phyloP scores from a whole-genome alignment of 2,888 invertebrate genomes.

The Salpingus planirostris region DNA sequence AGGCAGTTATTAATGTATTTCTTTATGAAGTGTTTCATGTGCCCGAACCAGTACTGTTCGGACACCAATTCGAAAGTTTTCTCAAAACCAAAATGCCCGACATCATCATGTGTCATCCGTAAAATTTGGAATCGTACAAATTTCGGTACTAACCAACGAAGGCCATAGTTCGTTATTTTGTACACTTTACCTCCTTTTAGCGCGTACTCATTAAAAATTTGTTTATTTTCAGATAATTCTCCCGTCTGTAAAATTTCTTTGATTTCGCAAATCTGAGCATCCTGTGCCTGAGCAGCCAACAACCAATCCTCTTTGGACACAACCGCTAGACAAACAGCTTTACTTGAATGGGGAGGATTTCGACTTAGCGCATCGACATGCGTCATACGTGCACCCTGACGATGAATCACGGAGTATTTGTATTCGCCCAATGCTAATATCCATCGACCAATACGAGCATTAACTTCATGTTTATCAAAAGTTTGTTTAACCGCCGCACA shows the following conservation, averaged over 20 bases:
- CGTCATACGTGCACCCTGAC: slow-evolving; percentile 22
- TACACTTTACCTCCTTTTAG: slow-evolving; percentile 14
- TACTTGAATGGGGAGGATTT: not conserved
- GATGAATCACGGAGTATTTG: slow-evolving; percentile 19
- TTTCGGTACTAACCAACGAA: slow-evolving; percentile 18
- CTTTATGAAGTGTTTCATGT: slow-evolving; percentile 9
- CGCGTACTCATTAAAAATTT: slow-evolving; percentile 3
- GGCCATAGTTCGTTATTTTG: slow-evolving; percentile 9
- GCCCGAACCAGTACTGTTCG: slow-evolving; percentile 12
- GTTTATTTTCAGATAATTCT: slow-evolving; percentile 1
- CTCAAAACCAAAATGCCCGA: slow-evolving; percentile 25
- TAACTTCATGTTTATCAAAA: slow-evolving; percentile 11
- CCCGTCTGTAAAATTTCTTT: slow-evolving; percentile 5
- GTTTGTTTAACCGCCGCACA: not conserved
- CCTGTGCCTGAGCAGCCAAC: slow-evolving; percentile 7
- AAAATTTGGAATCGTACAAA: slow-evolving; percentile 19
- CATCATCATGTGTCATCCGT: slow-evolving; percentile 20
- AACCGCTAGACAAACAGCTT: not conserved
- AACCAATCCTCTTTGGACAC: slow-evolving; percentile 13
- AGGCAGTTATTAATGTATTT: slow-evolving; percentile 15
- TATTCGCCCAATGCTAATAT: slow-evolving; percentile 21
- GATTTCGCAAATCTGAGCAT: slow-evolving; percentile 2
- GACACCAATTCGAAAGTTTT: slow-evolving; percentile 16
- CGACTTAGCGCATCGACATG: slow-evolving; percentile 25
- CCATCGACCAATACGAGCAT: slow-evolving; percentile 18